Conservation (phyloP, 2,888 invertebrate species). For the Camponotus fellah region DNA sequence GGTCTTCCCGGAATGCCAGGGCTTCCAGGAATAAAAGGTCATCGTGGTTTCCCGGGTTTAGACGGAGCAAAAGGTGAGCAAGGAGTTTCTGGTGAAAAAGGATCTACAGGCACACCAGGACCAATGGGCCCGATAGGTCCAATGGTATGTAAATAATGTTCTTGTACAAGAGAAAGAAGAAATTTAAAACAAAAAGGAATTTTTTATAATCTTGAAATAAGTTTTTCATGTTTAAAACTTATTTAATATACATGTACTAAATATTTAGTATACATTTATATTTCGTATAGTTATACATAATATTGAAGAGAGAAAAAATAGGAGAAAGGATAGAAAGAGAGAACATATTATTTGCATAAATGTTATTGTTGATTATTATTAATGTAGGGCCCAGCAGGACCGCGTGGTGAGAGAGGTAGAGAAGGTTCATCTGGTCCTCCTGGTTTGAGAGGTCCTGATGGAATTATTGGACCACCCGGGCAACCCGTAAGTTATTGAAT, state of each 20-base stretch:
- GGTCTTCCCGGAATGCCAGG: conserved; percentile 93
- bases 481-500: conserved; percentile 87
- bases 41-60: conserved; percentile 92
- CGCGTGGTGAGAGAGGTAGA: conserved; percentile 94
- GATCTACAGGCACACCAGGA: conserved; percentile 89
- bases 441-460: conserved; percentile 93
- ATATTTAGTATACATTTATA: not conserved
- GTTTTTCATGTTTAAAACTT: not conserved
- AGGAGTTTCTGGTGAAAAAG: conserved; percentile 92
- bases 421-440: conserved; percentile 93
- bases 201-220: not conserved
- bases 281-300: not conserved
- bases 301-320: not conserved
- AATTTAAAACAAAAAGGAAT: conserved; percentile 1
- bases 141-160: conserved; percentile 86
- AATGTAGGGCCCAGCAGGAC: conserved; percentile 91
- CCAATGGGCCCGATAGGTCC: conserved; percentile 91
- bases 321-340: not conserved
- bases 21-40: conserved; percentile 93
- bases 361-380: conserved; percentile 22
- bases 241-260: not conserved
- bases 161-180: not conserved
- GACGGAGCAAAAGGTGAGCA: conserved; percentile 94
- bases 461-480: conserved; percentile 92
- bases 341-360: conserved; percentile 14